Evolutionary conservation across 2,113 vertebrate genomes (phyloP).

Genomic region (Chaetodon trifascialis): DNA sequence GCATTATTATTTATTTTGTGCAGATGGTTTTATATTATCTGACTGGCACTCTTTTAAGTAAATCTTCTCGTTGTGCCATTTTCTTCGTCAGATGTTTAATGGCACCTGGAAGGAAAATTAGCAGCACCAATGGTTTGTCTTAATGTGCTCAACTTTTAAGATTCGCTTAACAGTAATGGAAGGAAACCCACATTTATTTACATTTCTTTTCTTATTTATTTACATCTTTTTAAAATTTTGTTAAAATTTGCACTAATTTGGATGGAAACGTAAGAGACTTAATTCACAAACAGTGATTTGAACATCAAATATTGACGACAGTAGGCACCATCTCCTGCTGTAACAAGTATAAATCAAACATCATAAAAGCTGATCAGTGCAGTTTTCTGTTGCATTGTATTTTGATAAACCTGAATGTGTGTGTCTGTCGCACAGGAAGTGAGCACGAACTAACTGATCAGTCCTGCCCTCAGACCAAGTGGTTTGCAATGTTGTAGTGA

Average conservation of each 20-base stretch:
- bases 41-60: no score
- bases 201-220: no score
- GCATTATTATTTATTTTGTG: no score
- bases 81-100: no score
- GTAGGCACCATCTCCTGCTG: slow-evolving; percentile 31
- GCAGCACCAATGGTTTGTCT: no score
- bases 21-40: no score
- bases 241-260: background rate
- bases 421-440: slow-evolving; percentile 5
- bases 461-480: background rate
- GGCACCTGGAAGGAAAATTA: no score
- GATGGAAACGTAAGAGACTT: background rate
- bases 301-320: no score
- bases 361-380: slow-evolving; percentile 23
- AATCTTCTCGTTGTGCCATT: no score
- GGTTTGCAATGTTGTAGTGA: background rate
- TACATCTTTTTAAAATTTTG: background rate
- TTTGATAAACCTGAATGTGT: slow-evolving; percentile 16
- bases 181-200: background rate
- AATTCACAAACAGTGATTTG: background rate
- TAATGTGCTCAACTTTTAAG: no score
- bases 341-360: slow-evolving; percentile 31
- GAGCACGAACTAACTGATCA: background rate
- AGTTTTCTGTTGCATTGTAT: slow-evolving; percentile 3
- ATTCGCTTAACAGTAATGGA: no score